Conservation (phyloP, 1,140 invertebrate genomes). For the Macrotrachela quadricornifera region DNA sequence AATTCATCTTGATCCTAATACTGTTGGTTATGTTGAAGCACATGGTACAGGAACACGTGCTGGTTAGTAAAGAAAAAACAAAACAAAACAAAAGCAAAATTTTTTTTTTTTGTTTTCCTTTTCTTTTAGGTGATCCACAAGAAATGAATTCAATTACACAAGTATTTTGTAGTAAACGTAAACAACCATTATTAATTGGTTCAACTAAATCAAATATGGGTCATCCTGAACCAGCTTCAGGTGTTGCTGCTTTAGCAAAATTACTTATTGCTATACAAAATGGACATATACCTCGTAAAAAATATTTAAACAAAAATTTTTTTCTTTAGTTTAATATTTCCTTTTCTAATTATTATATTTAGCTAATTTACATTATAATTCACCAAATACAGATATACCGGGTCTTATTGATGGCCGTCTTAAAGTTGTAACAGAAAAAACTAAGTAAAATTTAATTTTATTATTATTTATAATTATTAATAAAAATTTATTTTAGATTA, state of each 20-base stretch:
- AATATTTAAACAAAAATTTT: no score
- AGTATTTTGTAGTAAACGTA: constrained; percentile 59
- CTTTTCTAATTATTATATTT: constrained; percentile 72
- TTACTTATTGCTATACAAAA: constrained; percentile 7
- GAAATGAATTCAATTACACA: constrained; percentile 78
- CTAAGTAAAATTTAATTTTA: constrained; percentile 36
- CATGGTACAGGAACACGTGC: constrained; percentile 75
- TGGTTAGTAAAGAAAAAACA: no score
- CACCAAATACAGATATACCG: constrained; percentile 66
- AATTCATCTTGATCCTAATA: constrained; percentile 50
- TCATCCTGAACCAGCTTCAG: constrained; percentile 78
- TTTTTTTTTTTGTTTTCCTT: no score
- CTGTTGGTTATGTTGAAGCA: constrained; percentile 69
- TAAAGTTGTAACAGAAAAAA: constrained; percentile 57
- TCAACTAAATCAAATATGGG: constrained; percentile 96
- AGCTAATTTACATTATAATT: constrained; percentile 63
- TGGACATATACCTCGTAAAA: not conserved
- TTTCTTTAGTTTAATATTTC: constrained; percentile 67
- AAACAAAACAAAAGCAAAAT: no score
- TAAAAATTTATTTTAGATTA: not conserved
- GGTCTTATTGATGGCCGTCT: constrained; percentile 60
- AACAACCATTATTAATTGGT: constrained; percentile 59
- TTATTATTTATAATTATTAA: no score
- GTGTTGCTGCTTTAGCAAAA: constrained; percentile 33
- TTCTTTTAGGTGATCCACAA: constrained; percentile 52